Evolutionary conservation across 2,797 vertebrate species (phyloP).

Genomic region (Staurois parvus): DNA sequence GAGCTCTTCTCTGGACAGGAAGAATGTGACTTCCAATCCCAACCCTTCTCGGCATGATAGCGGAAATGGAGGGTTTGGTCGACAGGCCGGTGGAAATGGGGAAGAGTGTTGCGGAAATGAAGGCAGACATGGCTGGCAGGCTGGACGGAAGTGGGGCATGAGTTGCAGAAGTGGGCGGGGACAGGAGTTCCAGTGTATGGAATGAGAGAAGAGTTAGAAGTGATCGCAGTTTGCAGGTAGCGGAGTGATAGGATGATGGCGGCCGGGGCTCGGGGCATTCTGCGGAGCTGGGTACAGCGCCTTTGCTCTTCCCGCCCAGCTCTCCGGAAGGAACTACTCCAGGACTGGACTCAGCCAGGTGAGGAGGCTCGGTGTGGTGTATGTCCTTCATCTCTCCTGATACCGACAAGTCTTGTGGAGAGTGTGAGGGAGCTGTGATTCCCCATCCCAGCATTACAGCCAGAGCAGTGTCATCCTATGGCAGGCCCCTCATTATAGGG

Average conservation of each 20-base stretch:
- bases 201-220: not conserved
- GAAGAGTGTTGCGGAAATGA: constrained; percentile 11
- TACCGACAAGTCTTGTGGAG: not conserved
- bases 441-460: no score
- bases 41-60: no score
- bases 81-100: no score
- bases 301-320: not conserved
- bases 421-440: not conserved
- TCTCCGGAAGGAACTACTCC: not conserved
- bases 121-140: no score
- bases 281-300: not conserved
- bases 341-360: not conserved
- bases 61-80: no score
- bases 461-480: no score
- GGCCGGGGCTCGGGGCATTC: not conserved
- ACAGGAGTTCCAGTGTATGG: not conserved
- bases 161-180: not conserved
- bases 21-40: no score
- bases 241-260: not conserved
- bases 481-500: no score
- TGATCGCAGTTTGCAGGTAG: not conserved
- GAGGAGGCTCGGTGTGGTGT: not conserved
- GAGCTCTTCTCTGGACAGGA: no score
- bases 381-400: no score
- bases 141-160: constrained; percentile 3